Conservation (phyloP, 2,113 vertebrate species). For the Myrmecobius fasciatus region DNA sequence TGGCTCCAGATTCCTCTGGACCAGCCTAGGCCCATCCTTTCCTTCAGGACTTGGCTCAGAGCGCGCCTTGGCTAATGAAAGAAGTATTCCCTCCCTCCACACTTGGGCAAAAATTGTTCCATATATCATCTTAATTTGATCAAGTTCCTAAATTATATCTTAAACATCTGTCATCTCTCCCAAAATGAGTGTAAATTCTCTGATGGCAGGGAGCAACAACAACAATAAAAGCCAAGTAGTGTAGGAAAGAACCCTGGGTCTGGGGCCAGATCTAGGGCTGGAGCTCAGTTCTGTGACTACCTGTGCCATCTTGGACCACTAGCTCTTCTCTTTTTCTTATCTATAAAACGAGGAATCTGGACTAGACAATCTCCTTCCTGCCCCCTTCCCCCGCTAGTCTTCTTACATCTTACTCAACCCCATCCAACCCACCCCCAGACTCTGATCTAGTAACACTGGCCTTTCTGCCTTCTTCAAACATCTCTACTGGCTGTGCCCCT, state of each 20-base stretch:
- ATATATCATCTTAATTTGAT: neutral
- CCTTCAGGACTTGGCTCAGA: neutral
- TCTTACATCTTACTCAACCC: neutral
- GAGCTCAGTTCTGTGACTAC: neutral
- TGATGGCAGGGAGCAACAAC: neutral
- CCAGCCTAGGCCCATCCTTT: neutral
- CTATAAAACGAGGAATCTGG: neutral
- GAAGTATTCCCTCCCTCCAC: neutral
- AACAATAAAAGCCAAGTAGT: neutral
- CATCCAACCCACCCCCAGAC: neutral
- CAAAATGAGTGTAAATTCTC: neutral
- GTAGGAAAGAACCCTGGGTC: neutral
- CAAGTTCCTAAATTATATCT: neutral
- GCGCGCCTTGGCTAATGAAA: neutral
- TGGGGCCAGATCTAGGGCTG: neutral
- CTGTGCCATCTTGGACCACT: neutral
- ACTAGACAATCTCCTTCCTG: neutral
- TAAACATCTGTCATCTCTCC: neutral
- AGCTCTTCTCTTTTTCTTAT: neutral
- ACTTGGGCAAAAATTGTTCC: conserved; percentile 1
- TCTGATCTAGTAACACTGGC: neutral
- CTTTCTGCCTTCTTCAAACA: neutral
- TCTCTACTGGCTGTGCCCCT: neutral
- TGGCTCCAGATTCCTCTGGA: neutral
- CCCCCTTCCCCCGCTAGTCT: neutral